These are phyloP conservation scores for Kobus ellipsiprymnus DNA, from an alignment of 2,113 vertebrate species.

Conservation along the genomic window DNA sequence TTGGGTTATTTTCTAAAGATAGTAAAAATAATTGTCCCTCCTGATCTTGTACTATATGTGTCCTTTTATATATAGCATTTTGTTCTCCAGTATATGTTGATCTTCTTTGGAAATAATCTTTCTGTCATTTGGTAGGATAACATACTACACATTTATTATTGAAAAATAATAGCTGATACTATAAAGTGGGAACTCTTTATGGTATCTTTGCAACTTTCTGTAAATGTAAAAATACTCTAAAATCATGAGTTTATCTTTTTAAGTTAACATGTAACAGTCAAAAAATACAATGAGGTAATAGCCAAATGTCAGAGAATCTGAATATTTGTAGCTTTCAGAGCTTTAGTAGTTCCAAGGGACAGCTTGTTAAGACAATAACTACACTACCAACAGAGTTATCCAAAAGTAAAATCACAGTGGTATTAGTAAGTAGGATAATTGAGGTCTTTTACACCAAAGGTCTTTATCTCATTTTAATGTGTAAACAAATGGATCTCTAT, in stretches of 20 bases:
- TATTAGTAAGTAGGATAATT: not conserved
- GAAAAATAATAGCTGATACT: not conserved
- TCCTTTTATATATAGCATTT: slow-evolving; percentile 2
- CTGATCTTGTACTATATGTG: not conserved
- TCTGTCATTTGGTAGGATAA: not conserved
- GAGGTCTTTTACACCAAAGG: not conserved
- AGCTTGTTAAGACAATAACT: not conserved
- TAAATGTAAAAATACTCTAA: slow-evolving; percentile 9
- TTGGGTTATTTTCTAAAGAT: not conserved
- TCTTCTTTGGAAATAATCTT: slow-evolving; percentile 27
- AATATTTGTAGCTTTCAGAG: slow-evolving; percentile 11
- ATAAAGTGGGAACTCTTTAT: not conserved
- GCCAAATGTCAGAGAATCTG: not conserved
- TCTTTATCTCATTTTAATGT: not conserved
- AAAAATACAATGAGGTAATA: slow-evolving; percentile 8
- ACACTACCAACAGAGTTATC: not conserved
- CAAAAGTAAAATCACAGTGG: not conserved
- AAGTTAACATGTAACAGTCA: not conserved
- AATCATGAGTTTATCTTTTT: not conserved
- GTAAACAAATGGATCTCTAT: not conserved
- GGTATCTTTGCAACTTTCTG: not conserved
- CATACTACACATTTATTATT: slow-evolving; percentile 15
- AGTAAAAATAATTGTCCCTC: not conserved
- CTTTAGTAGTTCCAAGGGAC: not conserved
- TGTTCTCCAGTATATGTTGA: not conserved